Conservation (phyloP, 2,113 vertebrate species). For the Ophthalmolycus amberensis region DNA sequence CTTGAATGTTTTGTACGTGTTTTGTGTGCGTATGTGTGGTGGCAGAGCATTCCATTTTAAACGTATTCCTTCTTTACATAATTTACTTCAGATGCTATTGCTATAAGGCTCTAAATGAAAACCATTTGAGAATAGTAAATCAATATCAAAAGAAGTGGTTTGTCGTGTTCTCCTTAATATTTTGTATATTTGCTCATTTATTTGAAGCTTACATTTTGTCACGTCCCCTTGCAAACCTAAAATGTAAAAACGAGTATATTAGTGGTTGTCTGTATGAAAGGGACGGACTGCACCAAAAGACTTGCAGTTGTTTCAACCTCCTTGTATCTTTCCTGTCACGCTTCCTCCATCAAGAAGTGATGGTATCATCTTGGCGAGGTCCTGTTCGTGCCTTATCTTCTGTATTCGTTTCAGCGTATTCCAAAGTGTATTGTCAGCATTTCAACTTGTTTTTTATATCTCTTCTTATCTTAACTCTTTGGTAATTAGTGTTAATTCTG, state of each 20-base stretch:
- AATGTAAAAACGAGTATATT: background rate
- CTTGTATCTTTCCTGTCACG: background rate
- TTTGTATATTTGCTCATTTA: background rate
- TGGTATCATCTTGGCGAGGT: background rate
- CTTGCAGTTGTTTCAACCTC: background rate
- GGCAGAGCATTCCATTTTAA: too few relatives aligned
- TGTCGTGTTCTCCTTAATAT: background rate
- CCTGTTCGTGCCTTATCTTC: background rate
- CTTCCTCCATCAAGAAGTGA: background rate
- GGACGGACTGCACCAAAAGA: background rate
- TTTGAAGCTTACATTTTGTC: background rate
- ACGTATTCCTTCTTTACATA: background rate
- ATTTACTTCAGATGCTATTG: background rate
- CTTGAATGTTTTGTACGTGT: too few relatives aligned
- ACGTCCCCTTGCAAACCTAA: background rate
- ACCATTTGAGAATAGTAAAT: background rate
- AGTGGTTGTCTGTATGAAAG: background rate
- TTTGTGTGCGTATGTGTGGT: too few relatives aligned
- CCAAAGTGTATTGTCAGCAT: background rate
- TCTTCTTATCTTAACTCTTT: slow-evolving; percentile 15
- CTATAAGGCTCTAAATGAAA: background rate
- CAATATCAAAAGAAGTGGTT: background rate
- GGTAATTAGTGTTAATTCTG: background rate
- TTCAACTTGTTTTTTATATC: background rate
- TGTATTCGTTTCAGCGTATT: too few relatives aligned